Evolutionary conservation across 2,113 vertebrate species (phyloP).

Genomic region (Alethe castanea): DNA sequence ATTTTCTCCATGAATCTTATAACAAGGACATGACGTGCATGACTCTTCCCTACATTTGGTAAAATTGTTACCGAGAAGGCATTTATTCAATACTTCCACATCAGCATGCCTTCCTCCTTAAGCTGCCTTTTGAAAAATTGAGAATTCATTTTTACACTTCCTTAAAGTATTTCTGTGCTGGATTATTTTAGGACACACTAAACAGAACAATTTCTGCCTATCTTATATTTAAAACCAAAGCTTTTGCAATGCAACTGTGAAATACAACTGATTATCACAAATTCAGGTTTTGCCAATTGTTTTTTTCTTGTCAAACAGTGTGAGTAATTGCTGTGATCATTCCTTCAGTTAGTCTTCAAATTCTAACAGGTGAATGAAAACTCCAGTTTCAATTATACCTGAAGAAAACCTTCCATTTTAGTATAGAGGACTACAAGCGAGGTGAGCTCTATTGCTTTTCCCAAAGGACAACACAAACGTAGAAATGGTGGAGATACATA

Average conservation of each 20-base stretch:
- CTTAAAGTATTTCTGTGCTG: conserved; percentile 14
- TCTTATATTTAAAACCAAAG: conserved; percentile 43
- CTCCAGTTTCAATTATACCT: not conserved
- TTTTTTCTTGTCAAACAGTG: not conserved
- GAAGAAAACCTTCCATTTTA: not conserved
- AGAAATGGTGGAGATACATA: conserved; percentile 11
- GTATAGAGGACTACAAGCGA: not conserved
- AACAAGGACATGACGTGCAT: conserved; percentile 24
- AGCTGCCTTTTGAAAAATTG: conserved; percentile 20
- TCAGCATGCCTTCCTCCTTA: conserved; percentile 38
- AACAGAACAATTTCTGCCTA: conserved; percentile 22
- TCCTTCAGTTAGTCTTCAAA: not conserved
- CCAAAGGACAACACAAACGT: not conserved
- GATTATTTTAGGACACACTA: conserved; percentile 52
- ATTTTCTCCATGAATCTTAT: conserved; percentile 40
- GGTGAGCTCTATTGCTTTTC: not conserved
- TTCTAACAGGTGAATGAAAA: not conserved
- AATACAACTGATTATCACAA: conserved; percentile 31
- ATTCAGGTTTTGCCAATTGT: not conserved
- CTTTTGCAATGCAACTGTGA: conserved; percentile 20
- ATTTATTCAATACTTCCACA: conserved; percentile 35
- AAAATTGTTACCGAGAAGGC: not conserved
- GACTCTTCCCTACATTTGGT: not conserved
- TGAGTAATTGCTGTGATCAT: not conserved
- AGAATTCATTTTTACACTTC: conserved; percentile 54